Conservation (phyloP, 2,113 vertebrate genomes). For the Lates calcarifer region DNA sequence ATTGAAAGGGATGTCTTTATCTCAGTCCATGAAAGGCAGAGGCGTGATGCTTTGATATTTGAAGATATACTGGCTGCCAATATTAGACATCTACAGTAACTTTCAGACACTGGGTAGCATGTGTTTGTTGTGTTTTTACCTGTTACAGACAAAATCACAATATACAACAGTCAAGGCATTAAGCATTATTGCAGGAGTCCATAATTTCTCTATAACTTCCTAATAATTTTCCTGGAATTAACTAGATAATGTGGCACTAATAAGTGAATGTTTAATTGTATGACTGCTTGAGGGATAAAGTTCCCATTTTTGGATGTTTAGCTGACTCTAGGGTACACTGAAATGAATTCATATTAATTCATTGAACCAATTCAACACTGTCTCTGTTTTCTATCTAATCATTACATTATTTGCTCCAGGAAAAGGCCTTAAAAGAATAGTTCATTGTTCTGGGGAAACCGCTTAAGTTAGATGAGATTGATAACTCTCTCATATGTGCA, state of each 20-base stretch:
- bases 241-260: no score
- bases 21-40: conserved; percentile 54
- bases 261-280: not conserved
- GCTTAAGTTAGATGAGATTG: no score
- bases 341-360: not conserved
- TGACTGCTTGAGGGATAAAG: not conserved
- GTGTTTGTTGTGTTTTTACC: conserved; percentile 18
- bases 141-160: not conserved
- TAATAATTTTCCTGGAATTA: not conserved
- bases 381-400: not conserved
- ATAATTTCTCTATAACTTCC: not conserved
- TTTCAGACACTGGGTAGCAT: conserved; percentile 15
- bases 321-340: not conserved
- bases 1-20: conserved; percentile 65
- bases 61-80: conserved; percentile 29
- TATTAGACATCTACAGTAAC: conserved; percentile 42
- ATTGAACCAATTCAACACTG: not conserved
- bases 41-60: conserved; percentile 46
- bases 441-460: not conserved
- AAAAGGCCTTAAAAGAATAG: not conserved
- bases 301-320: not conserved
- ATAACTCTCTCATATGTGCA: no score
- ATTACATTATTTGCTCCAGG: not conserved
- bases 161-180: not conserved
- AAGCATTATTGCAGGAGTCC: not conserved